These are phyloP conservation scores for Diabrotica undecimpunctata DNA, from an alignment of 1,140 invertebrate species.

Conservation along the genomic window DNA sequence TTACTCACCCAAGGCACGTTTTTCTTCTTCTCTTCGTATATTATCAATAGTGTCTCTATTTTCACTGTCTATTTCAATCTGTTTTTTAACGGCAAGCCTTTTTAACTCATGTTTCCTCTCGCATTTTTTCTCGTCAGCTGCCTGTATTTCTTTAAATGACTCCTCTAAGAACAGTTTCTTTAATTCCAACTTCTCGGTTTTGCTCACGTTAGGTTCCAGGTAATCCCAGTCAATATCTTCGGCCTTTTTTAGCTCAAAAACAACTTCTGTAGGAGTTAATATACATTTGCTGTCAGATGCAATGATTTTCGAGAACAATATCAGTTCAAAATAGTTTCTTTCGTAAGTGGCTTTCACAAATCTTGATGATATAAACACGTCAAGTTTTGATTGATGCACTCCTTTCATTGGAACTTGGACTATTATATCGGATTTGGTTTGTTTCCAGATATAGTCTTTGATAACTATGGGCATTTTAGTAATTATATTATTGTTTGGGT, in stretches of 20 bases:
- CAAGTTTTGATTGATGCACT: slow-evolving; percentile 52
- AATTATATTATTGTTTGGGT: neutral
- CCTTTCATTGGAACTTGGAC: slow-evolving; percentile 57
- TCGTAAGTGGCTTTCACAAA: slow-evolving; percentile 65
- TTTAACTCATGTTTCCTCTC: slow-evolving; percentile 52
- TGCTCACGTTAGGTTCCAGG: slow-evolving; percentile 53
- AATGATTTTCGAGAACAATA: slow-evolving; percentile 56
- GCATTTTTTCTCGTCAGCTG: slow-evolving; percentile 51
- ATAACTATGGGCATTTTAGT: slow-evolving; percentile 65
- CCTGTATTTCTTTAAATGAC: slow-evolving; percentile 49
- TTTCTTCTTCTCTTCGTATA: slow-evolving; percentile 54
- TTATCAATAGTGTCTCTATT: slow-evolving; percentile 55
- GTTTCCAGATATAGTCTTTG: slow-evolving; percentile 67
- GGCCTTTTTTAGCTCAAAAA: slow-evolving; percentile 60
- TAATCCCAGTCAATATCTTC: slow-evolving; percentile 54
- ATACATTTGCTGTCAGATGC: slow-evolving; percentile 57
- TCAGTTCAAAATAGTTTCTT: slow-evolving; percentile 65
- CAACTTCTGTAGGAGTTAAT: slow-evolving; percentile 53
- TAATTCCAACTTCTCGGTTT: slow-evolving; percentile 53
- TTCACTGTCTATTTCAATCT: slow-evolving; percentile 57
- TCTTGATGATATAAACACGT: slow-evolving; percentile 60
- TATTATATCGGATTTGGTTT: slow-evolving; percentile 55
- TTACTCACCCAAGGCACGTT: slow-evolving; percentile 56
- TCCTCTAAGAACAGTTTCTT: slow-evolving; percentile 54
- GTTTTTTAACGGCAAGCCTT: slow-evolving; percentile 56